A percentile compares a stretch with the other conserved stretches of the same genome.
Evolutionary conservation across 2,113 vertebrate genomes (phyloP).

Genomic region (Australoheros scitulus): DNA sequence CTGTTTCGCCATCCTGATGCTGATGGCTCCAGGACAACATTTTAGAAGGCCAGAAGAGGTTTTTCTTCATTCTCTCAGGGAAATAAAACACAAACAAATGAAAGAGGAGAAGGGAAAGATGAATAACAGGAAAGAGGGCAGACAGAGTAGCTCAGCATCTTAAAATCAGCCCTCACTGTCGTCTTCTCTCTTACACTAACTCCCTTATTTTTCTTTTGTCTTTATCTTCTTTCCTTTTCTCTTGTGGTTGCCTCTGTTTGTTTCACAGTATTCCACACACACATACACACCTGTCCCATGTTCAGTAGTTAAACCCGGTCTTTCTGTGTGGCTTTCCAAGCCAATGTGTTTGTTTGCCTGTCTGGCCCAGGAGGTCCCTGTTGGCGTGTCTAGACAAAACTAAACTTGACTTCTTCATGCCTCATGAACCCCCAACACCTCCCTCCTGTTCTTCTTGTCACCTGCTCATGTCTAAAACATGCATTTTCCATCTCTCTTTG

Average conservation of each 20-base stretch:
- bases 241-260: background rate
- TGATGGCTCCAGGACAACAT: slow-evolving; percentile 13
- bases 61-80: background rate
- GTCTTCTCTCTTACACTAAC: background rate
- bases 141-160: slow-evolving; percentile 27
- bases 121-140: slow-evolving; percentile 53
- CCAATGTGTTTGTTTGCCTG: slow-evolving; percentile 60
- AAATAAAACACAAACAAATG: slow-evolving; percentile 8
- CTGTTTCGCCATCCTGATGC: slow-evolving; percentile 24
- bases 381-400: slow-evolving; percentile 62
- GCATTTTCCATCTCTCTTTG: slow-evolving; percentile 18
- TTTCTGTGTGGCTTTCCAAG: background rate
- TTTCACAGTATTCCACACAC: slow-evolving; percentile 17
- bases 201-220: background rate
- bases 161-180: slow-evolving; percentile 14
- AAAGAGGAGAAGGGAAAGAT: slow-evolving; percentile 22
- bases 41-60: slow-evolving; percentile 36
- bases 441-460: slow-evolving; percentile 11
- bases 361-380: slow-evolving; percentile 46
- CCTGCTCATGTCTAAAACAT: background rate
- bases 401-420: slow-evolving; percentile 44
- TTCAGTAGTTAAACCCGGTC: slow-evolving; percentile 32
- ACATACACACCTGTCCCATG: slow-evolving; percentile 56
- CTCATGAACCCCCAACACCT: slow-evolving; percentile 61
- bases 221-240: slow-evolving; percentile 3